Evolutionary conservation across 35 echinoderm and acorn worm genomes (phyloP), one percentile per base, ranked within the genome.

Genomic region (Lytechinus pictus): DNA sequence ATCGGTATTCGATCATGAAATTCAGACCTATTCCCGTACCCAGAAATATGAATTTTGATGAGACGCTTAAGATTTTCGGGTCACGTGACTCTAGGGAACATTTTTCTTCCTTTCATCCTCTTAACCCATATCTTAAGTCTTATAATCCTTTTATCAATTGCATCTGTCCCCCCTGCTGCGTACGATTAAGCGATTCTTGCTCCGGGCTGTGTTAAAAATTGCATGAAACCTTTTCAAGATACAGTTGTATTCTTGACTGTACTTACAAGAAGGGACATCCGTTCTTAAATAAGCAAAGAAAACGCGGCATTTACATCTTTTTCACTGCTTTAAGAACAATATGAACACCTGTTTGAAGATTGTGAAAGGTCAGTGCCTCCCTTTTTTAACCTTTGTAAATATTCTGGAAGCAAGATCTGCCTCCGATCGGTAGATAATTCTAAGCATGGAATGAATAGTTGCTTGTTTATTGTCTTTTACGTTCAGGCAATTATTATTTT

Each of bases 11-110:
- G 66, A 79, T 79, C 66, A 6, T 79, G 66, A 79, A 79, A 24
- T 79, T 24, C 66, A 79, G 5, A 79, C 21, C n/a, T 14, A 19
- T 79, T 79, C 66, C 66, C 19, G 2, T 79, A 79, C 19, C 66
- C 66, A 79, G 66, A 79, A 79, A 79, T 79, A 79, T 79, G 66
- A 79, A 79, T 79, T 79, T 79, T 79, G 66, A 79, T 79, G 66
- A 79, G 66, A 79, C 66, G 66, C 66, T 16, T 1, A 79, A 24
- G 19, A 58, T 79, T 24, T 79, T 4, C 66, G 66, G 66, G 66
- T 79, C 66, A n/a, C 19, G 66, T 16, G 66, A 24, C 66, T n/a
- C 66, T 14, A 7, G 66, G 66, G 66, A 79, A 16, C 66, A 79
- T 79, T 79, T 79, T 79, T 13, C 66, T 79, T 24, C 66, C 66